These are phyloP conservation scores for Hipposideros larvatus DNA, from an alignment of 2,797 vertebrate genomes.

Conservation along the genomic window DNA sequence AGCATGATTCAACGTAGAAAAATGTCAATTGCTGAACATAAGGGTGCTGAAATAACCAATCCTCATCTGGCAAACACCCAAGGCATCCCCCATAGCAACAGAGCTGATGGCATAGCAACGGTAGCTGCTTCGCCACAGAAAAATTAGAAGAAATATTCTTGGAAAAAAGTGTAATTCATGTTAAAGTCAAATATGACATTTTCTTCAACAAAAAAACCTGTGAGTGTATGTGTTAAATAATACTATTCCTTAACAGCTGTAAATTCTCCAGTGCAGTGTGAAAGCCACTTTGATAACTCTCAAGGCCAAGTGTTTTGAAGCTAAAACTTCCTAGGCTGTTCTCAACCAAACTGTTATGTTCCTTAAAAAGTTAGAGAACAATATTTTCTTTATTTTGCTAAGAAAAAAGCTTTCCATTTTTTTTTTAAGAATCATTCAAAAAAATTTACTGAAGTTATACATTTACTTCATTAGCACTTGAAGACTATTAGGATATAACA, in stretches of 20 bases:
- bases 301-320: not conserved
- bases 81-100: constrained; percentile 75
- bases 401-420: not conserved
- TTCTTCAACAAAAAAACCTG: constrained; percentile 34
- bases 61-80: constrained; percentile 55
- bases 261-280: not conserved
- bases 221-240: constrained; percentile 56
- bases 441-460: not conserved
- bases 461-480: not conserved
- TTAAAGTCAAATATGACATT: constrained; percentile 72
- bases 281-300: constrained; percentile 49
- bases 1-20: constrained; percentile 65
- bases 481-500: not conserved
- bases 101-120: constrained; percentile 62
- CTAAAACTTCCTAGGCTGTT: constrained; percentile 52
- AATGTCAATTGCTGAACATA: constrained; percentile 62
- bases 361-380: constrained; percentile 36
- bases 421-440: constrained; percentile 3
- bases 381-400: constrained; percentile 29
- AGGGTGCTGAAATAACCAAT: constrained; percentile 70
- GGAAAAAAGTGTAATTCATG: constrained; percentile 63
- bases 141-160: constrained; percentile 72
- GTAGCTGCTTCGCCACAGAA: constrained; percentile 65
- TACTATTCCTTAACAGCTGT: not conserved
- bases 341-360: constrained; percentile 1